phyloP scores from a whole-genome alignment of 2,797 vertebrate species.

The Oreonectes daqikongensis region DNA sequence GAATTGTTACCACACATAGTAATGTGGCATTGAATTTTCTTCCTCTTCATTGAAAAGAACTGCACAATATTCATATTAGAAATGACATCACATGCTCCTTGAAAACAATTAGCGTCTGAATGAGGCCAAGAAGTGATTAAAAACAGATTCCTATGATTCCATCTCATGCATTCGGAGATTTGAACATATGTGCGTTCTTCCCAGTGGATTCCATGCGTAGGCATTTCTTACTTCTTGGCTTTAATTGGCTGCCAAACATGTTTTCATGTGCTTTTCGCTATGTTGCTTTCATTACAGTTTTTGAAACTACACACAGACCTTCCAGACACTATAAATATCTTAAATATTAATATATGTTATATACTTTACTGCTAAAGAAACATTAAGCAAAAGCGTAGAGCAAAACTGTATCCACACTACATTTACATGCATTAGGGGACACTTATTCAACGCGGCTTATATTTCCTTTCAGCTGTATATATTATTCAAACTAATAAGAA shows the following conservation, averaged over 20 bases:
- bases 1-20: neutral
- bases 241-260: constrained; percentile 43
- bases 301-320: neutral
- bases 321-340: neutral
- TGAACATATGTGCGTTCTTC: constrained; percentile 31
- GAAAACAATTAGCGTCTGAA: neutral
- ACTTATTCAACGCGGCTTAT: neutral
- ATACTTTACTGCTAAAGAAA: constrained; percentile 1
- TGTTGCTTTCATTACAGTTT: constrained; percentile 30
- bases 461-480: neutral
- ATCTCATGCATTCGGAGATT: constrained; percentile 20
- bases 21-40: neutral
- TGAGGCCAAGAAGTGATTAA: neutral
- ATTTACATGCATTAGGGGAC: neutral
- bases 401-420: too few relatives aligned
- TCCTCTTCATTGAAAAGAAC: neutral
- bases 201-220: constrained; percentile 32
- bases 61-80: neutral
- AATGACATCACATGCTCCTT: neutral
- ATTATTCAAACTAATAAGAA: neutral
- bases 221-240: constrained; percentile 45
- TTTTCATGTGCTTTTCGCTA: constrained; percentile 33
- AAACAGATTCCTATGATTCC: constrained; percentile 2
- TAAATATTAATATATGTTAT: neutral
- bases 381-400: neutral